These are phyloP conservation scores for Centropus unirufus DNA, from an alignment of 2,113 vertebrate species.

Conservation along the genomic window DNA sequence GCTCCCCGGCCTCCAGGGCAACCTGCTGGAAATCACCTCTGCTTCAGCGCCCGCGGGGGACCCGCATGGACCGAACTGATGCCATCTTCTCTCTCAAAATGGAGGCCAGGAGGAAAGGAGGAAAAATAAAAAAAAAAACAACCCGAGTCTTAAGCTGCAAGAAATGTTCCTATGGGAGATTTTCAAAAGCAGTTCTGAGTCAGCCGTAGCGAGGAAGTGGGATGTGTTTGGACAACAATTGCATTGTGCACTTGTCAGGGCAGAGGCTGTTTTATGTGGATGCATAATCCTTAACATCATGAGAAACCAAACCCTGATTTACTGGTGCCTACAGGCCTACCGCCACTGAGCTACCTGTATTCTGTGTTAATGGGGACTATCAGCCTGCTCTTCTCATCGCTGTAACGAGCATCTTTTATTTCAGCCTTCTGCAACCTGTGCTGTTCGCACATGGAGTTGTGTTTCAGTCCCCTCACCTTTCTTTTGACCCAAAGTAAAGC, in stretches of 20 bases:
- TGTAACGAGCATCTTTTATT: background rate
- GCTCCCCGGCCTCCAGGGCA: background rate
- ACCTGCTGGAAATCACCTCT: background rate
- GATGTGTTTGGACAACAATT: slow-evolving; percentile 48
- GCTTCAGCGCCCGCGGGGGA: background rate
- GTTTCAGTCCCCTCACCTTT: background rate
- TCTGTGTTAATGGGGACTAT: background rate
- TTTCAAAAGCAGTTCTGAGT: background rate
- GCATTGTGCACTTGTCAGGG: slow-evolving; percentile 4
- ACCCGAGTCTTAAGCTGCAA: background rate
- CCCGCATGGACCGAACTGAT: fast-evolving
- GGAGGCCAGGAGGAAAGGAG: background rate
- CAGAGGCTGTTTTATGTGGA: slow-evolving; percentile 41
- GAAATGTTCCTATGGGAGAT: background rate
- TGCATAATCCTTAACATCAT: slow-evolving; percentile 7
- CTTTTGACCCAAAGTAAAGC: background rate
- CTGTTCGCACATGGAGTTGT: background rate
- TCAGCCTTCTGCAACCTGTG: background rate
- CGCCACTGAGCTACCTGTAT: background rate
- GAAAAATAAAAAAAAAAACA: fast-evolving
- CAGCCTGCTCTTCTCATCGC: background rate
- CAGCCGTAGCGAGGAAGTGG: slow-evolving; percentile 10
- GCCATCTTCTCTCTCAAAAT: background rate
- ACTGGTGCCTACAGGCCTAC: slow-evolving; percentile 42
- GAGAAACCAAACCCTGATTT: slow-evolving; percentile 34